Evolutionary conservation across 2,797 vertebrate genomes (phyloP), one percentile per base, ranked within the genome.

Genomic region (Apogon hyalosoma): DNA sequence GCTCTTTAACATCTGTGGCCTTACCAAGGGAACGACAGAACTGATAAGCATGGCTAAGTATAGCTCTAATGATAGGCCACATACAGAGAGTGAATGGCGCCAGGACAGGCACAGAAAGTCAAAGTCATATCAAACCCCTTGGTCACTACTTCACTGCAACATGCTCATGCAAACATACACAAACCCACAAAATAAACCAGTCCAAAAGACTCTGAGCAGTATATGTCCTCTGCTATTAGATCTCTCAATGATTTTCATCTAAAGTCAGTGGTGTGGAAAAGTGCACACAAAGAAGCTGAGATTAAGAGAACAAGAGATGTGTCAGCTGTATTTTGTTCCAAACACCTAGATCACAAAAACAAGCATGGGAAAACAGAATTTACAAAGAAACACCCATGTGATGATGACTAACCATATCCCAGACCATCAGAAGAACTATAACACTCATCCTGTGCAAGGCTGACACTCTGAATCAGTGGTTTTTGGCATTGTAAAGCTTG

Each of bases 21-120:
- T 73, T 77, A 75, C 64, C 31, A 2, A 71, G 74, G 75, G 65
- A 80, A 58, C 48, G 69, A 74, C 55, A 59, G 69, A 46, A 73
- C 83, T 84, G 82, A 86, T 90, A 90, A 90, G 74, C 57, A 0
- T 13, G 47, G 75, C 88, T 89, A 88, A 91, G 77, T 80, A 79
- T 90, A 90, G 76, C 84, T 62, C 69, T 70, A 82, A 87, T 85
- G 86, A 90, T 64, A 60, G 86, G 67, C 81, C 69, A 48, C 78
- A 79, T 81, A 68, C 63, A 73, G 82, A 45, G 65, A 75, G 60
- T 47, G 63, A 11, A 41, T 16, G n/a, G 40, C 13, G 3, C 15
- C 24, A 24, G 14, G 19, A 54, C 82, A 63, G 65, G 73, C 71
- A 79, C 56, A 69, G 63, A 67, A 78, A 84, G 77, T 86, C 86